Conservation (phyloP, 2,113 vertebrate species). For the Dissostichus mawsoni region DNA sequence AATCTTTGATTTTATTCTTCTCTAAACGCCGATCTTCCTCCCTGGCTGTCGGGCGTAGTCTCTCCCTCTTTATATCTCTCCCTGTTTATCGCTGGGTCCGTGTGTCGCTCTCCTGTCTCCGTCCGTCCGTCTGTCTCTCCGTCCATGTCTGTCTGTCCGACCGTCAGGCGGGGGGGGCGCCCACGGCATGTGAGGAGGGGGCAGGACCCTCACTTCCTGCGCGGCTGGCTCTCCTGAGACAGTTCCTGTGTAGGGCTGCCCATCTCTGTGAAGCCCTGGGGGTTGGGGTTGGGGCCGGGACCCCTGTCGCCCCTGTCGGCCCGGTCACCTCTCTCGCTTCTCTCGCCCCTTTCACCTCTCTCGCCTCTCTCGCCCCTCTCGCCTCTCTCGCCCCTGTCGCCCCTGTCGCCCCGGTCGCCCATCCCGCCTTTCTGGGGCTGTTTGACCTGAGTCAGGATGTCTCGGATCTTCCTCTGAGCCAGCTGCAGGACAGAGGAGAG, state of each 20-base stretch:
- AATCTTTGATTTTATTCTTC: conserved; percentile 55
- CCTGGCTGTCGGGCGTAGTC: conserved; percentile 63
- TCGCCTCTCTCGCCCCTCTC: too few species aligned
- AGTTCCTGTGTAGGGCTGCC: conserved; percentile 75
- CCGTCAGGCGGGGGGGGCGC: conserved; percentile 58
- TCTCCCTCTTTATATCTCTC: conserved; percentile 74
- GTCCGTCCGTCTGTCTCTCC: conserved; percentile 69
- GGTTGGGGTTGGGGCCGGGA: conserved; percentile 75
- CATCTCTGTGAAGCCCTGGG: conserved; percentile 77
- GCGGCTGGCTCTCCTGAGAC: conserved; percentile 78
- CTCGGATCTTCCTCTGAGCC: conserved; percentile 96
- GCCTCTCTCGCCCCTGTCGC: too few species aligned
- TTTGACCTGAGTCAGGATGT: conserved; percentile 96
- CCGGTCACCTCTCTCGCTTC: too few species aligned
- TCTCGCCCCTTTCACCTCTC: too few species aligned
- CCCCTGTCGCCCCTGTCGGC: conserved; percentile 27
- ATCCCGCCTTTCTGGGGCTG: conserved; percentile 91
- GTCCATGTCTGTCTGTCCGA: conserved; percentile 69
- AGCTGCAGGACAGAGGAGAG: conserved; percentile 78
- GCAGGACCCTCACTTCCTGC: conserved; percentile 87
- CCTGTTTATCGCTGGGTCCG: conserved; percentile 82
- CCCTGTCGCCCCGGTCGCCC: too few species aligned
- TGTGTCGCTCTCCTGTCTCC: conserved; percentile 78
- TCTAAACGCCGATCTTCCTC: conserved; percentile 56
- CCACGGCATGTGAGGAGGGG: conserved; percentile 21